These are phyloP conservation scores for Macaca mulatta DNA, from an alignment of 2,113 vertebrate species.

Conservation along the genomic window DNA sequence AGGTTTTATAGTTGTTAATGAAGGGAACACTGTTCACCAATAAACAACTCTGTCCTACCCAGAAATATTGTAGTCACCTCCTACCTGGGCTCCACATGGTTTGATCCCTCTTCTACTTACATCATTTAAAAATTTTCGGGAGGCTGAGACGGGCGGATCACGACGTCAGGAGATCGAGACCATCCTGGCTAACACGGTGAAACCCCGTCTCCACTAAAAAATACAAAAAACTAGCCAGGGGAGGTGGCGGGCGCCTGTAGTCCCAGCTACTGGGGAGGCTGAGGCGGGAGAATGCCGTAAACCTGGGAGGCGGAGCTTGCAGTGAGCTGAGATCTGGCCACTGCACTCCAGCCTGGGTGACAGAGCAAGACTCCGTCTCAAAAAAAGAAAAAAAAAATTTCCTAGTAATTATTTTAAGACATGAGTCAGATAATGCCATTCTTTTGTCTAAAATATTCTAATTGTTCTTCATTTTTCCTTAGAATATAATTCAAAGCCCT, in stretches of 20 bases:
- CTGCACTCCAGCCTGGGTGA: no score
- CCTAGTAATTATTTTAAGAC: background rate
- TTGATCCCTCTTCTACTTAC: background rate
- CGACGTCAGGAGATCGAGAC: no score
- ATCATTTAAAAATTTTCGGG: background rate
- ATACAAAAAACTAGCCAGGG: no score
- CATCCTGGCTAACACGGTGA: no score
- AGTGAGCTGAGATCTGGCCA: no score
- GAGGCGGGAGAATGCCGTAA: no score
- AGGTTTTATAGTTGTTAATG: background rate
- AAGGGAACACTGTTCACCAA: background rate
- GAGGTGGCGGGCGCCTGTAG: no score
- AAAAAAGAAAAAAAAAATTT: background rate
- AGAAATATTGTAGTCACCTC: background rate
- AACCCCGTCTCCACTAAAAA: no score
- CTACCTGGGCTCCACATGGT: background rate
- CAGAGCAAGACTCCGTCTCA: no score
- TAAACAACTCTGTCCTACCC: background rate
- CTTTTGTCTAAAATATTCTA: slow-evolving; percentile 1
- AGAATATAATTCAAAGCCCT: background rate
- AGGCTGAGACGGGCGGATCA: no score
- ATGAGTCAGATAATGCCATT: background rate
- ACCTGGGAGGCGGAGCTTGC: no score
- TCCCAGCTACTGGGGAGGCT: no score
- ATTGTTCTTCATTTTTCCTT: background rate